These are phyloP conservation scores for Rhincodon typus DNA, from an alignment of 2,797 vertebrate genomes.

Conservation along the genomic window DNA sequence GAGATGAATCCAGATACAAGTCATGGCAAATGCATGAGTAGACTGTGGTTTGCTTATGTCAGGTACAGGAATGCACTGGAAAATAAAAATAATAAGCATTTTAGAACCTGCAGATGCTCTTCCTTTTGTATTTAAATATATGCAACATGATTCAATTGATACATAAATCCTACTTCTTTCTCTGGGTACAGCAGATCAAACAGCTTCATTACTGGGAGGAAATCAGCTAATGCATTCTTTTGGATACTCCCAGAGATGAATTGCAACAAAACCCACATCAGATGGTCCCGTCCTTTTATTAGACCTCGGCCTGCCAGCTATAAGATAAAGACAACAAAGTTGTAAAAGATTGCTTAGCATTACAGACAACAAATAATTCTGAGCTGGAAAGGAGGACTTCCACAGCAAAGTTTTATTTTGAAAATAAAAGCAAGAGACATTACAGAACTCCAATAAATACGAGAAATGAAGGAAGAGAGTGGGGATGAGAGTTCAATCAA, in stretches of 20 bases:
- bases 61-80: slow-evolving; percentile 92
- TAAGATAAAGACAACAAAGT: slow-evolving; percentile 39
- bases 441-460: neutral
- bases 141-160: neutral
- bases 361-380: neutral
- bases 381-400: neutral
- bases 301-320: slow-evolving; percentile 93
- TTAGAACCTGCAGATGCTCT: neutral
- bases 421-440: neutral
- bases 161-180: slow-evolving; percentile 76
- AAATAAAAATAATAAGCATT: slow-evolving; percentile 39
- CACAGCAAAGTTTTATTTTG: neutral
- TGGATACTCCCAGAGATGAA: slow-evolving; percentile 99
- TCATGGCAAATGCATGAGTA: slow-evolving; percentile 97
- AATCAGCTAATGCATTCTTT: slow-evolving; percentile 92
- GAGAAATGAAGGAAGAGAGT: neutral
- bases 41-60: slow-evolving; percentile 99
- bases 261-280: slow-evolving; percentile 98
- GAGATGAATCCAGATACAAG: slow-evolving; percentile 98
- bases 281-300: slow-evolving; percentile 94
- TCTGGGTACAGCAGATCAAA: slow-evolving; percentile 97
- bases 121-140: neutral
- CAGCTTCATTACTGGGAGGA: slow-evolving; percentile 98
- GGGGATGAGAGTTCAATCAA: neutral
- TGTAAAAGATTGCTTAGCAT: neutral